Evolutionary conservation across 2,888 invertebrate genomes (phyloP), one percentile per base, ranked within the genome.

Genomic region (Dioctria linearis): DNA sequence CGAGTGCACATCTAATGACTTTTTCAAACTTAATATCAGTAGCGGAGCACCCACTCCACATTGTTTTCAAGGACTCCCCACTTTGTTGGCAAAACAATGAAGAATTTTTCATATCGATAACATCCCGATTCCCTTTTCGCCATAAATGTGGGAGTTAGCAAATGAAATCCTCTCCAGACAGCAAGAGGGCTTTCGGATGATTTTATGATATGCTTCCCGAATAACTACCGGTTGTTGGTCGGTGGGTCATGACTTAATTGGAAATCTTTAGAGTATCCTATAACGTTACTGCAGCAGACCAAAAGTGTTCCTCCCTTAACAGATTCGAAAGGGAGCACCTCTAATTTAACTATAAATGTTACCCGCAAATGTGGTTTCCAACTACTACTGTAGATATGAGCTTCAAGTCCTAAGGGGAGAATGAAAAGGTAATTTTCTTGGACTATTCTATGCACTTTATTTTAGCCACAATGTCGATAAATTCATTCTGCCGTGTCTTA

Each of bases 1-100:
- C 61, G 63, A 76, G 76, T 76, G 63, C 63, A 76, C 76, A 76
- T 76, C 76, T 76, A 76, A 76, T 76, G 76, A 76, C 76, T 76
- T 63, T 76, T 76, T 76, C 76, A 76, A 63, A 76, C 76, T 76
- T 76, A 76, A 76, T 76, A 76, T 63, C 76, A 49, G 63, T 49
- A 63, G 37, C 8, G 42, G 59, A 43, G 76, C 13, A n/a, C 4
- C 11, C 40, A 4, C 75, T 40, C 76, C 63, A 37, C 25, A 61
- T 49, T 63, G 61, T 76, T 46, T 76, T 76, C 54, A n/a, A 61
- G 54, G 63, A 49, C 40, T 9, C 6, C 49, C 76, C 73, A 76
- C 76, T 76, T 76, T 76, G 76, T 76, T 76, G 76, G 63, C 63
- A 59, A 61, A 76, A 76, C 76, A 76, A 63, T 76, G 49, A 76